These are phyloP conservation scores for Lonchura striata DNA, from an alignment of 2,113 vertebrate genomes.

Conservation along the genomic window DNA sequence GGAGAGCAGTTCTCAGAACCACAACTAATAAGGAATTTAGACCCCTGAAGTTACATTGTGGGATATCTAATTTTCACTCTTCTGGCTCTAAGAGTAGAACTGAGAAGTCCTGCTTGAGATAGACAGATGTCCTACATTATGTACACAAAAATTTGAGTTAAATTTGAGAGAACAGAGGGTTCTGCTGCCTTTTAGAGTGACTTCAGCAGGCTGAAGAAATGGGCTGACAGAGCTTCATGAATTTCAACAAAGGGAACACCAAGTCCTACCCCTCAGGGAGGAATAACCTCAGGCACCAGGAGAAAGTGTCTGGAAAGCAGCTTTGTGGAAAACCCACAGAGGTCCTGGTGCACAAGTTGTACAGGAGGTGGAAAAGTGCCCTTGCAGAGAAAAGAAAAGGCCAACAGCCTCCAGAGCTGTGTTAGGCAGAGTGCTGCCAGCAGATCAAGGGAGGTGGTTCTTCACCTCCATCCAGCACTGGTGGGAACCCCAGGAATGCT, in stretches of 20 bases:
- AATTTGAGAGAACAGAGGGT: not conserved
- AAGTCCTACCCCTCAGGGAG: not conserved
- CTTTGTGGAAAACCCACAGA: not conserved
- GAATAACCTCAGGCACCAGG: not conserved
- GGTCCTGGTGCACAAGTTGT: not conserved
- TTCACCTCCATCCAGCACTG: not conserved
- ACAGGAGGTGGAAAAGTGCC: not conserved
- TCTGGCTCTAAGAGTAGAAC: not conserved
- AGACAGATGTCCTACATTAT: not conserved
- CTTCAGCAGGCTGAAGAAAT: not conserved
- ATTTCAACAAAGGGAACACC: not conserved
- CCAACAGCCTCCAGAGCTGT: not conserved
- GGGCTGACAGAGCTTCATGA: not conserved
- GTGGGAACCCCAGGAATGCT: not conserved
- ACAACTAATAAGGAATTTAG: conserved; percentile 7
- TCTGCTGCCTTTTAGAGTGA: not conserved
- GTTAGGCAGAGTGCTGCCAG: not conserved
- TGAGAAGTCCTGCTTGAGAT: not conserved
- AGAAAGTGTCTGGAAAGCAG: not conserved
- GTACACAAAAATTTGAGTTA: not conserved
- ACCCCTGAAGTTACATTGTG: not conserved
- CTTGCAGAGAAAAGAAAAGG: not conserved
- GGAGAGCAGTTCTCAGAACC: not conserved
- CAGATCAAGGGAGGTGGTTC: not conserved
- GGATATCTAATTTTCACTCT: not conserved